Percentiles rank a stretch among this genome's conserved stretches.
phyloP scores from a whole-genome alignment of 2,797 vertebrate species.

The Oryzias dopingdopingensis region DNA sequence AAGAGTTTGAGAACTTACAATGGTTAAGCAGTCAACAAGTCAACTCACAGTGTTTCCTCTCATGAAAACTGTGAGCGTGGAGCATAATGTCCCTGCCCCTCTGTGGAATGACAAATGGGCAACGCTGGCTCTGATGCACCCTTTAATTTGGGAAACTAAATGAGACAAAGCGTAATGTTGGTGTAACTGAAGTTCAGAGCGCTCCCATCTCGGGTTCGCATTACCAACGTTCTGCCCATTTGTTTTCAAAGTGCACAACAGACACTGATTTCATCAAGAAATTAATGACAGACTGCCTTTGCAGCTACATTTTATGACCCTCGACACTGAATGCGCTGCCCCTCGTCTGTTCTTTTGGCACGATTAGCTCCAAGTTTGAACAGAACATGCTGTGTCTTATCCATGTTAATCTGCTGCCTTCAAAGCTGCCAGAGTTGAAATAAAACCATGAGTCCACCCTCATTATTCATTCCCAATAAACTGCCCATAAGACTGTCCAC shows the following conservation, averaged over 20 bases:
- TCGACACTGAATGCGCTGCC: no score
- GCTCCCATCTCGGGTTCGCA: no score
- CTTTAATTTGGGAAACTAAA: neutral
- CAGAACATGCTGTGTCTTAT: conserved; percentile 4
- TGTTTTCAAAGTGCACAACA: neutral
- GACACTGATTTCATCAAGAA: neutral
- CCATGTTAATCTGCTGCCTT: neutral
- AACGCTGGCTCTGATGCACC: no score
- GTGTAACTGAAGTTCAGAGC: no score
- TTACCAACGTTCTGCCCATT: neutral
- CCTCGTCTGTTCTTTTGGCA: no score
- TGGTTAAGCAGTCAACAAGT: no score
- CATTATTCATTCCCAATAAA: neutral
- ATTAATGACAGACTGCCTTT: neutral
- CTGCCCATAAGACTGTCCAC: conserved; percentile 3
- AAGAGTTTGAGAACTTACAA: no score
- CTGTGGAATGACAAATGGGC: neutral
- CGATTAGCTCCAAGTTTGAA: neutral
- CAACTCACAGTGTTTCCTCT: no score
- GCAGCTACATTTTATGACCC: neutral
- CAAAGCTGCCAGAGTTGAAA: neutral
- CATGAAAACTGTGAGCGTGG: neutral
- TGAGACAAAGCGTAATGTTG: neutral
- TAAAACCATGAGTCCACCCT: conserved; percentile 6
- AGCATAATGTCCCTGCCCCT: neutral